Evolutionary conservation across 2,888 invertebrate genomes (phyloP).

Genomic region (Perizoma flavofasciatum): DNA sequence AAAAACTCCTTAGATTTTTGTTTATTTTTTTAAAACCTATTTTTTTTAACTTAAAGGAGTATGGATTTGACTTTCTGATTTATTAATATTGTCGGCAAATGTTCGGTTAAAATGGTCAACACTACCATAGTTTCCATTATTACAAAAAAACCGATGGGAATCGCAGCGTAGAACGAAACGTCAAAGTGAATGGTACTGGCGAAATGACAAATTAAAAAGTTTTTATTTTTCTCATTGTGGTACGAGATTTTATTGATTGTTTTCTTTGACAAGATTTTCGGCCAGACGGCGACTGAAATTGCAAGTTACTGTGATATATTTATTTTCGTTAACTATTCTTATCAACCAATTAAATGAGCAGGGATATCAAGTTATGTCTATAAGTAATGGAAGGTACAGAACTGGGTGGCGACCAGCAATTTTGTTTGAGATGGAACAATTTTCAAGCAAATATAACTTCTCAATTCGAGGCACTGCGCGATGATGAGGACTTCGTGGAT

Average conservation of each 20-base stretch:
- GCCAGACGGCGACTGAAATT: conserved; percentile 84
- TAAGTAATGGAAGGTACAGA: conserved; percentile 85
- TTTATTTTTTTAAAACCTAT: too few relatives aligned
- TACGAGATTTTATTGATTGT: conserved; percentile 85
- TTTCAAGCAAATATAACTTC: conserved; percentile 94
- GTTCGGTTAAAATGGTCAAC: too few relatives aligned
- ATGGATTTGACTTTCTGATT: too few relatives aligned
- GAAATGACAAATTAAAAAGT: conserved; percentile 84
- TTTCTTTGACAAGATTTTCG: conserved; percentile 84
- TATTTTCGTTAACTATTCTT: conserved; percentile 83
- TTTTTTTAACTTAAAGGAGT: too few relatives aligned
- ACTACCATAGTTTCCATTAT: too few relatives aligned
- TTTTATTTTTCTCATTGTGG: conserved; percentile 84
- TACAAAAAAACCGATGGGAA: conserved; percentile 50
- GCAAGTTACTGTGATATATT: conserved; percentile 84
- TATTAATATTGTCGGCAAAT: too few relatives aligned
- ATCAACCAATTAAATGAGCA: conserved; percentile 84
- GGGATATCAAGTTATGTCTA: conserved; percentile 84
- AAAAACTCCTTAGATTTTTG: too few relatives aligned
- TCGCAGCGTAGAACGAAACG: conserved; percentile 68
- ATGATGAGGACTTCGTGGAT: conserved; percentile 94
- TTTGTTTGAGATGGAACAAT: conserved; percentile 95
- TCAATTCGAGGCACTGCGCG: conserved; percentile 92
- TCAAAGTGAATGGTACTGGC: conserved; percentile 82
- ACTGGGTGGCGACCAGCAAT: conserved; percentile 91